Percentiles rank a stretch among this genome's conserved stretches.
Conservation (phyloP, 1,140 invertebrate species). For the Bombus breviceps region DNA sequence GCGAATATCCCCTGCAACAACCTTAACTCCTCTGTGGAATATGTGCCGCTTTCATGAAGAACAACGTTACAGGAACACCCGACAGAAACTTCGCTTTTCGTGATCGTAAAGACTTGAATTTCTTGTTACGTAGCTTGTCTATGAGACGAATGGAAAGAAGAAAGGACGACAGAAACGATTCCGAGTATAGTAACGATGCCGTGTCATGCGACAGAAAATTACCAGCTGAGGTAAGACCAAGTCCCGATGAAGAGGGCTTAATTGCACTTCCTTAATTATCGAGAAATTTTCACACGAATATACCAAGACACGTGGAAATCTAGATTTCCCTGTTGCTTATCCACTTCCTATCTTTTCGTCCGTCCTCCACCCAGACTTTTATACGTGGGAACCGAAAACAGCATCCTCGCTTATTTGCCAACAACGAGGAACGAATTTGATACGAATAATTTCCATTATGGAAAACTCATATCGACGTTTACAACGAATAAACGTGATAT, state of each 20-base stretch:
- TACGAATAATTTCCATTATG: too few relatives aligned
- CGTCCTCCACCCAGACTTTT: neutral
- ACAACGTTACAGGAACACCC: neutral
- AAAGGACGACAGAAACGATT: neutral
- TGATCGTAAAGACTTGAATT: neutral
- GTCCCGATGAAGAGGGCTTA: neutral
- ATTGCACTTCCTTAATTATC: constrained; percentile 40
- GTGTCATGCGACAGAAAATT: constrained; percentile 46
- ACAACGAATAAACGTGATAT: too few relatives aligned
- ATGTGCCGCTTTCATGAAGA: neutral
- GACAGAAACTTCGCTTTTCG: neutral
- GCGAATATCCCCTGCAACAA: neutral
- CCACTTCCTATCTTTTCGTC: neutral
- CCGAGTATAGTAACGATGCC: constrained; percentile 25
- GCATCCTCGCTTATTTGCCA: neutral
- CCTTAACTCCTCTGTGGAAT: neutral
- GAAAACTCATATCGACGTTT: too few relatives aligned
- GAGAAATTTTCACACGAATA: constrained; percentile 1
- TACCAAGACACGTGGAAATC: neutral
- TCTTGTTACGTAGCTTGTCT: neutral
- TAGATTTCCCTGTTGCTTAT: constrained; percentile 9
- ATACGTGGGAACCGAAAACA: neutral
- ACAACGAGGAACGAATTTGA: neutral
- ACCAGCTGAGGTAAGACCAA: neutral
- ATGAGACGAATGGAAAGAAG: neutral